phyloP scores from a whole-genome alignment of 2,888 invertebrate genomes.

The Rapana venosa region DNA sequence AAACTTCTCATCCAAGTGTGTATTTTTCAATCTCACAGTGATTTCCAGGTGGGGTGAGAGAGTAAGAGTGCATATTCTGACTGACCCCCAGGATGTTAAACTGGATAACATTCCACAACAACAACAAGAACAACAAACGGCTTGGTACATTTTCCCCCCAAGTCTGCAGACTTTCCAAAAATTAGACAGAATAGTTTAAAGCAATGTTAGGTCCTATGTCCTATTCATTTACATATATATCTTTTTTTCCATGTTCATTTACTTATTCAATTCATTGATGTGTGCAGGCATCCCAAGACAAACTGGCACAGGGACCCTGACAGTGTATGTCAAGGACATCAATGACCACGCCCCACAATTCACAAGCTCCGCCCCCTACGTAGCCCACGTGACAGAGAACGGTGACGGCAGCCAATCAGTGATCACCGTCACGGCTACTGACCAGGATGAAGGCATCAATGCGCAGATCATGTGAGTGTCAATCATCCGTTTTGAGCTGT shows the following conservation, averaged over 20 bases:
- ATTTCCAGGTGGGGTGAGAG: too few relatives aligned
- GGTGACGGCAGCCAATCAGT: constrained; percentile 55
- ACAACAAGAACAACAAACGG: too few relatives aligned
- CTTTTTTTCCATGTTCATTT: background rate
- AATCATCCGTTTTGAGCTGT: background rate
- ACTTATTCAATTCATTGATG: background rate
- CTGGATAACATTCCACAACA: too few relatives aligned
- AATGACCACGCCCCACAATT: constrained; percentile 96
- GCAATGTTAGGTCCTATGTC: too few relatives aligned
- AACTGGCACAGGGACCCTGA: constrained; percentile 92
- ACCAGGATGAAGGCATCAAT: constrained; percentile 84
- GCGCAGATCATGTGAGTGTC: constrained; percentile 86
- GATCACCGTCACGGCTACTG: constrained; percentile 65
- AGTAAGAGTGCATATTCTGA: too few relatives aligned
- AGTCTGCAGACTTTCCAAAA: too few relatives aligned
- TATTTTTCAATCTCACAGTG: too few relatives aligned
- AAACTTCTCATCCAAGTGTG: too few relatives aligned
- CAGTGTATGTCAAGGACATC: constrained; percentile 93
- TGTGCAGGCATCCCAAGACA: constrained; percentile 90
- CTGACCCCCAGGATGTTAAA: too few relatives aligned
- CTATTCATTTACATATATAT: too few relatives aligned
- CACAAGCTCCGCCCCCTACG: constrained; percentile 78
- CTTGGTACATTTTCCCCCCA: too few relatives aligned
- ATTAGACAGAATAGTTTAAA: too few relatives aligned
- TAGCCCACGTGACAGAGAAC: constrained; percentile 67